phyloP scores from a whole-genome alignment of 2,797 vertebrate genomes.

The Pristis pectinata region DNA sequence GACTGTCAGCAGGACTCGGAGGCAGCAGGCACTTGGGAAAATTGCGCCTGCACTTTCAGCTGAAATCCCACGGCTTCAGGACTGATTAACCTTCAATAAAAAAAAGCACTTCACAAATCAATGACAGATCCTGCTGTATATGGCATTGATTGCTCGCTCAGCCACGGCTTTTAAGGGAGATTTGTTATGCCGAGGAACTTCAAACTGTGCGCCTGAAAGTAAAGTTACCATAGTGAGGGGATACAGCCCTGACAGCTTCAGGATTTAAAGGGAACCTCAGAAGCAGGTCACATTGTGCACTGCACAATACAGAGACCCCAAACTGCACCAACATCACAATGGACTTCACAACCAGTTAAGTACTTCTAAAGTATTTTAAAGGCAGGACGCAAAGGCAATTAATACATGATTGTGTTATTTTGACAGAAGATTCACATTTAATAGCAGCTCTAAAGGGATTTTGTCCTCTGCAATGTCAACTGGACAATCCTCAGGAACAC shows the following conservation, averaged over 20 bases:
- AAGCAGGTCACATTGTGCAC: neutral
- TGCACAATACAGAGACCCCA: neutral
- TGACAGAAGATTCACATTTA: too few species aligned
- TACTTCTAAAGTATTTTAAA: neutral
- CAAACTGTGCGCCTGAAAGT: neutral
- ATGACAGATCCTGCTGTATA: neutral
- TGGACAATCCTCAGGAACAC: too few species aligned
- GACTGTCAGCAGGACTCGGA: neutral
- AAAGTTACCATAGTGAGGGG: too few species aligned
- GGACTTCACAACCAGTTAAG: neutral
- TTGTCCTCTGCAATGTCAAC: too few species aligned
- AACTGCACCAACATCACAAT: too few species aligned
- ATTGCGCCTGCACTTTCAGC: neutral
- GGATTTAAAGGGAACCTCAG: neutral
- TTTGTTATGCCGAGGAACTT: neutral
- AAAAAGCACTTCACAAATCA: constrained; percentile 30
- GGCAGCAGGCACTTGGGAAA: neutral
- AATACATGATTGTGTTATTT: neutral
- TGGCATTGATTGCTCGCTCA: neutral
- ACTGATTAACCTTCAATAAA: constrained; percentile 23
- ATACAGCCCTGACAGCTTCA: neutral
- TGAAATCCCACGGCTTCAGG: neutral
- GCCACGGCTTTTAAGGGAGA: neutral
- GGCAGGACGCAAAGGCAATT: neutral
- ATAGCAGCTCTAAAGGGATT: too few species aligned